These are phyloP conservation scores for Drosophila littoralis DNA, from an alignment of 1,140 invertebrate species.

Conservation along the genomic window DNA sequence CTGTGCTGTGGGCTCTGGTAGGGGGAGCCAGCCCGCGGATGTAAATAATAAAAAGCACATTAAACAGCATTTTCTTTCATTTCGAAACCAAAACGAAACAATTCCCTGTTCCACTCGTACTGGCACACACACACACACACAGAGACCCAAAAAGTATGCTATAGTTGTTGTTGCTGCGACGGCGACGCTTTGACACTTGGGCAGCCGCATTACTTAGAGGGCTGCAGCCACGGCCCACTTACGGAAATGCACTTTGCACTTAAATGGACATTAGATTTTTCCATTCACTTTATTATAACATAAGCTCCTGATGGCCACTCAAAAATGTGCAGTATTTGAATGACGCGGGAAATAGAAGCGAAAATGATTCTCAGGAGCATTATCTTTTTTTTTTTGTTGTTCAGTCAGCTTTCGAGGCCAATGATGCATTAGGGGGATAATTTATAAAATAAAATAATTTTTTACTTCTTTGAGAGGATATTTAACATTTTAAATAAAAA, in stretches of 20 bases:
- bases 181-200: constrained; percentile 69
- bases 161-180: constrained; percentile 31
- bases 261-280: constrained; percentile 40
- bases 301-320: background rate
- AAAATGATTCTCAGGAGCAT: background rate
- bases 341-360: background rate
- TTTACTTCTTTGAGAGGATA: no score
- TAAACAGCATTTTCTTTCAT: constrained; percentile 83
- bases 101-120: constrained; percentile 59
- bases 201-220: constrained; percentile 66
- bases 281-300: constrained; percentile 30
- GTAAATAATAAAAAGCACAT: constrained; percentile 83
- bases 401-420: no score
- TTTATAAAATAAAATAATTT: no score
- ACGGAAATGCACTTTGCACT: constrained; percentile 58
- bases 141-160: constrained; percentile 62
- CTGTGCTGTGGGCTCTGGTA: constrained; percentile 27
- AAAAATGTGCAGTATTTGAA: constrained; percentile 16
- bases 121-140: constrained; percentile 33
- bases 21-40: constrained; percentile 54
- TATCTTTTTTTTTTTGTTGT: background rate
- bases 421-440: no score
- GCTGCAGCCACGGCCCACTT: constrained; percentile 57
- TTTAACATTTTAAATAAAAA: no score
- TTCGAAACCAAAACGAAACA: constrained; percentile 79